Base-by-base conservation (phyloP, 1,140 invertebrate species). In the Antheraea pernyi region DNA sequence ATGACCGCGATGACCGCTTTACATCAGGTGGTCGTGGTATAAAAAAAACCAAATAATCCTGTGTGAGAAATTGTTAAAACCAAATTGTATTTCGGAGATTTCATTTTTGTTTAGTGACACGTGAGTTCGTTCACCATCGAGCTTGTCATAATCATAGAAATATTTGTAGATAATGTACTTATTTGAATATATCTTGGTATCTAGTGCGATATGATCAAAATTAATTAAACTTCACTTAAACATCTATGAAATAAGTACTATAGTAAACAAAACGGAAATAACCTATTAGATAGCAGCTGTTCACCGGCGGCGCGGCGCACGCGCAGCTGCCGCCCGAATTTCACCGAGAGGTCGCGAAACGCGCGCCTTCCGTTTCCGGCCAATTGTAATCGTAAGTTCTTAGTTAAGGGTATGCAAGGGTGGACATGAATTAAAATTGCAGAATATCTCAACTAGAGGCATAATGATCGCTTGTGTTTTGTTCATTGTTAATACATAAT, bases 341-440 rank as follows among this genome's bases (percentile, higher is more conserved):
- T 88, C 83, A 83, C 82, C 83, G 81, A 72, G 81, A 88, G 83
- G 84, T 89, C 85, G 87, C 85, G 82, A 88, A 89, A 86, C 83
- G 82, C 83, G 84, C 85, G 86, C 82, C 89, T 91, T 91, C 89
- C 89, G 89, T 77, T 91, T 91, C 89, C 89, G 84, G 71, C 77
- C 84, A 83, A 91, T 91, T 91, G 88, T 64, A 42, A 16, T 64
- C 30, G 37, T n/a, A 64, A 42, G 18, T 42, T 37, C 62, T 64
- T 69, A 68, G 60, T 61, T 61, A 61, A 61, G 46, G 16, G 46
- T n/a, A 61, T 36, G 60, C 19, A 30, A 77, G 76, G 79, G 82
- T 83, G 82, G 81, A 84, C 81, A 76, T 76, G 79, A 78, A 81
- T 81, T 83, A 76, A 80, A 42, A 78, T 76, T 79, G 19, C 30